These are phyloP conservation scores for Trileptium ribeirensis DNA, from an alignment of 2,888 invertebrate species.

Conservation along the genomic window DNA sequence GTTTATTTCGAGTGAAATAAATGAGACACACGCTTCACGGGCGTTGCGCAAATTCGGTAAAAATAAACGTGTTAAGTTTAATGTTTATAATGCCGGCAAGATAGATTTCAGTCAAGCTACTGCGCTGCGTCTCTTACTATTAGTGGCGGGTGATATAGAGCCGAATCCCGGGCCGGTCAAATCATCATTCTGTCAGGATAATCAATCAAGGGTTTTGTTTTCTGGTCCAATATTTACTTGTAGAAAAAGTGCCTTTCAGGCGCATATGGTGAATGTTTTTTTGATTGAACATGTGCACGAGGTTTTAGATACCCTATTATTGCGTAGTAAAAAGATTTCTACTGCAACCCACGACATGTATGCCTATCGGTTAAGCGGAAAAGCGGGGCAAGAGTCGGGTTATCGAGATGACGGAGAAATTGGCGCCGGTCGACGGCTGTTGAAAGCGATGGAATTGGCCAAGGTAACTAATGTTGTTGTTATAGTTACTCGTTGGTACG, in stretches of 20 bases:
- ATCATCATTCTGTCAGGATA: neutral
- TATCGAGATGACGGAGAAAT: conserved; percentile 73
- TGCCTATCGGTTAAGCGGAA: conserved; percentile 59
- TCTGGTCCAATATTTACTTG: conserved; percentile 66
- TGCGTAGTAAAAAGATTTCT: conserved; percentile 64
- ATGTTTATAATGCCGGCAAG: neutral
- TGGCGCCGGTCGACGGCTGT: conserved; percentile 65
- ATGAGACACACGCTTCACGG: neutral
- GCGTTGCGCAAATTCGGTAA: neutral
- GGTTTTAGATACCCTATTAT: conserved; percentile 59
- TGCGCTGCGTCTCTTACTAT: neutral
- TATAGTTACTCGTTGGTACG: conserved; percentile 67
- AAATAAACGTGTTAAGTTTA: neutral
- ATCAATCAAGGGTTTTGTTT: conserved; percentile 31
- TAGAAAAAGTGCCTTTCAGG: conserved; percentile 72
- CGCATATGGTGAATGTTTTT: conserved; percentile 60
- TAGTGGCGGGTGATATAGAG: neutral
- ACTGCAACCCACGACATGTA: conserved; percentile 76
- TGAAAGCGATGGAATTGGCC: neutral
- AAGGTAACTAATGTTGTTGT: neutral
- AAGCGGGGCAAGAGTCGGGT: neutral
- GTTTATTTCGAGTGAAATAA: neutral
- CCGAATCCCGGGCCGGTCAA: neutral
- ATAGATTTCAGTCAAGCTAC: neutral
- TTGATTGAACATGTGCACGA: conserved; percentile 62